Base-by-base conservation (phyloP, 2,113 vertebrate genomes). In the Notarius quadriscutis region DNA sequence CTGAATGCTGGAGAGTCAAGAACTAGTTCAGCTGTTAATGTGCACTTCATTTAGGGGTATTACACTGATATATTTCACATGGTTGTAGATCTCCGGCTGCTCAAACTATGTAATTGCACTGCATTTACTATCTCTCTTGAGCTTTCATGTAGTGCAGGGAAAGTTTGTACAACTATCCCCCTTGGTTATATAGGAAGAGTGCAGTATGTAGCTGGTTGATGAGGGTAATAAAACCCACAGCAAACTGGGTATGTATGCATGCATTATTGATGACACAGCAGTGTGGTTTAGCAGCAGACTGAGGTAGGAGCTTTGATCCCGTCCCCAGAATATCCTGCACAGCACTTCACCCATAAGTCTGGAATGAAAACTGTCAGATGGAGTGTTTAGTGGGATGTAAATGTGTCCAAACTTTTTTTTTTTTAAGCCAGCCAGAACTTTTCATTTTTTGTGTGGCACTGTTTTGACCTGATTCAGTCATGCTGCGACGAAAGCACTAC, bases 231-330 rank as follows among this genome's bases (percentile, higher is more conserved):
- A 82, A 84, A 77, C 86, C 87, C 75, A 86, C 25, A 87, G 81
- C 58, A 69, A 90, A 81, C 84, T 72, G 57, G 53, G 81, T n/a
- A n/a, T 84, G 85, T 82, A 84, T 77, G 82, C 67, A 88, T 87
- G 82, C 86, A 88, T 90, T 88, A 87, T 90, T 88, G 74, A 88
- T 90, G 60, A 81, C 57, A 48, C 84, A 75, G 74, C 78, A 86
- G 65, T 63, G 53, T 41, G 51, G 74, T 81, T 86, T 90, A 81
- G 84, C 81, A 51, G 77, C 81, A 75, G 87, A 79, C 65, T 27
- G 84, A 85, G 82, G 85, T 88, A 74, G 50, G 62, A 17, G 75
- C 87, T 90, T 90, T 90, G 85, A 90, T 87, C 77, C 84, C 30
- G 53, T 84, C 51, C 41, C 87, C 63, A 82, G 84, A 88, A 87